These are phyloP conservation scores for Anolis sagrei DNA, from an alignment of 2,113 vertebrate genomes.

Conservation along the genomic window DNA sequence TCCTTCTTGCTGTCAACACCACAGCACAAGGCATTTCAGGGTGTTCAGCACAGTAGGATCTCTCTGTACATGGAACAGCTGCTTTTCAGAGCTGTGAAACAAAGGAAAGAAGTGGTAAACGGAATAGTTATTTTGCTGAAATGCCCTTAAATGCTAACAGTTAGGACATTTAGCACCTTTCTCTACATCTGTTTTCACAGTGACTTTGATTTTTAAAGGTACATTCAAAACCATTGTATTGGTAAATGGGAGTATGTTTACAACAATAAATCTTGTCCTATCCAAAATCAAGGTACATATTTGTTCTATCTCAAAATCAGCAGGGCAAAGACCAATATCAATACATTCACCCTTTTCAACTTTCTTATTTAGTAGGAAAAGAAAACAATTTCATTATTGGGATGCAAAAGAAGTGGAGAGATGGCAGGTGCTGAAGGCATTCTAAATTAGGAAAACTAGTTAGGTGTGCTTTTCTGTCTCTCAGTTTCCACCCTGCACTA, in stretches of 20 bases:
- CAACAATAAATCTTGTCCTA: not conserved
- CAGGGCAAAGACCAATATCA: not conserved
- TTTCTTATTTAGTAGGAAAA: conserved; percentile 12
- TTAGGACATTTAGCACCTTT: conserved; percentile 33
- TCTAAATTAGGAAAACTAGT: not conserved
- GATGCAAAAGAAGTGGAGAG: not conserved
- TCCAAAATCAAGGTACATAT: not conserved
- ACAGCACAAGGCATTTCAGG: conserved; percentile 25
- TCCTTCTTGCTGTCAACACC: conserved; percentile 2
- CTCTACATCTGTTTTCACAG: conserved; percentile 7
- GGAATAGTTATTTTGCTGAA: conserved; percentile 30
- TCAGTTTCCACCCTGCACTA: not conserved
- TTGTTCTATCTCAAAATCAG: not conserved
- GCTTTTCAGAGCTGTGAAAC: conserved; percentile 37
- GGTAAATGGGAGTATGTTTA: not conserved
- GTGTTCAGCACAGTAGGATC: conserved; percentile 33
- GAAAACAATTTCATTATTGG: not conserved
- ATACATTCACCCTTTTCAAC: not conserved
- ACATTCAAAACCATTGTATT: conserved; percentile 5
- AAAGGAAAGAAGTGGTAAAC: conserved; percentile 31
- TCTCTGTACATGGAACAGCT: conserved; percentile 27
- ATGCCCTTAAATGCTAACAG: conserved; percentile 26
- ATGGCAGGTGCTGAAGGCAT: not conserved
- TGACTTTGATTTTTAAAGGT: conserved; percentile 12
- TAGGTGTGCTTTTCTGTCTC: not conserved